phyloP scores from a whole-genome alignment of 2,113 vertebrate genomes.

The Anseranas semipalmata region DNA sequence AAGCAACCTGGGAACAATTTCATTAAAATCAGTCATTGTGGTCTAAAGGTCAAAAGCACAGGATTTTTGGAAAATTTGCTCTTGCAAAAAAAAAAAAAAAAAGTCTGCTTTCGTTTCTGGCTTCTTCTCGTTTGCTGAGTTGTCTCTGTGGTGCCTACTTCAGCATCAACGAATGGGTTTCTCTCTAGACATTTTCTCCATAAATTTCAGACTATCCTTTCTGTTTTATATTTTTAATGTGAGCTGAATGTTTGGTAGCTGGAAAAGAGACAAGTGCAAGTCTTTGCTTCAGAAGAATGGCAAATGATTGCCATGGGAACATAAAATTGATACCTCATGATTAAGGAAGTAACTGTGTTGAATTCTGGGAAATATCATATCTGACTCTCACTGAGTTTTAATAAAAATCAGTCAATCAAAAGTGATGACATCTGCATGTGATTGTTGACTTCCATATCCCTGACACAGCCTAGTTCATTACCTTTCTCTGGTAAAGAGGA shows the following conservation, averaged over 20 bases:
- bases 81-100: not conserved
- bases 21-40: not conserved
- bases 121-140: not conserved
- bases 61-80: conserved; percentile 20
- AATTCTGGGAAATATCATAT: not conserved
- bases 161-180: not conserved
- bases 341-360: not conserved
- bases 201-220: not conserved
- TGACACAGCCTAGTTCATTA: not conserved
- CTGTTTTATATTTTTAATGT: not conserved
- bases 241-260: conserved; percentile 16
- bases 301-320: not conserved
- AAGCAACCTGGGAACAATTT: conserved; percentile 48
- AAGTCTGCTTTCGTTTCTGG: conserved; percentile 6
- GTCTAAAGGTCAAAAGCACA: conserved; percentile 34
- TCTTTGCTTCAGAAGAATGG: not conserved
- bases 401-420: conserved; percentile 10
- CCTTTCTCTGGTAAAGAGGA: not conserved
- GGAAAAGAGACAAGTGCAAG: not conserved
- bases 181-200: not conserved
- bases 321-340: not conserved
- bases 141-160: not conserved
- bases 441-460: not conserved
- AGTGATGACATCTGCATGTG: not conserved
- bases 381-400: not conserved